Evolutionary conservation across 2,888 invertebrate genomes (phyloP).

Genomic region (Trichacis sp.): DNA sequence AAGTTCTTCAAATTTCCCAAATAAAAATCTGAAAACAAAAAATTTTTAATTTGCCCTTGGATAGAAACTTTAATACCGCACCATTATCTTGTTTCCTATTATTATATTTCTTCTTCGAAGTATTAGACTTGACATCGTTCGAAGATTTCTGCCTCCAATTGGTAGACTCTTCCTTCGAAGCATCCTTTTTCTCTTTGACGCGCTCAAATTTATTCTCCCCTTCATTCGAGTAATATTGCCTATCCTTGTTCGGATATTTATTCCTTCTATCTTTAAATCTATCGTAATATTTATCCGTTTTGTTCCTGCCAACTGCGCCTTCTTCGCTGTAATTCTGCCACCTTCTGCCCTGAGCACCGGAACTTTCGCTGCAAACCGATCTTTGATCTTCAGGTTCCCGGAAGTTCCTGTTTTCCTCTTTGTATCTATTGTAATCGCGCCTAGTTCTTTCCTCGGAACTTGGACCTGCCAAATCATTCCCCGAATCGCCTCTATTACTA

Average conservation of each 20-base stretch:
- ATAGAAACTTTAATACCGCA: no score
- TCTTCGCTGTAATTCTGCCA: conserved; percentile 11
- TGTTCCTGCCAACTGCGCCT: conserved; percentile 10
- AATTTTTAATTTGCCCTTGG: no score
- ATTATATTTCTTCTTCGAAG: conserved; percentile 51
- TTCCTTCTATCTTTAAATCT: conserved; percentile 21
- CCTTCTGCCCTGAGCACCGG: conserved; percentile 18
- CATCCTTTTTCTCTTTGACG: conserved; percentile 42
- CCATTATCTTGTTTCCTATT: conserved; percentile 54
- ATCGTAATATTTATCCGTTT: conserved; percentile 23
- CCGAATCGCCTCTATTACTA: conserved; percentile 14
- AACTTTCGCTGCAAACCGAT: conserved; percentile 15
- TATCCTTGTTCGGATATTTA: conserved; percentile 28
- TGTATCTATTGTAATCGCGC: conserved; percentile 16
- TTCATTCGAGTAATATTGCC: conserved; percentile 39
- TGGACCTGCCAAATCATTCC: not conserved
- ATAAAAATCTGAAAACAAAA: no score
- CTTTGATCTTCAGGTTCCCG: conserved; percentile 30
- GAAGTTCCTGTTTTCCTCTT: conserved; percentile 13
- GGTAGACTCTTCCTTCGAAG: conserved; percentile 39
- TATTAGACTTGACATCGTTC: conserved; percentile 31
- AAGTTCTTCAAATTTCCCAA: no score
- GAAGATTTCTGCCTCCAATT: conserved; percentile 56
- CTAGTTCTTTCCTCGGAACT: not conserved
- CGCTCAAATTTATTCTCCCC: conserved; percentile 22